A percentile compares a stretch with the other conserved stretches of the same genome.
Conservation (phyloP, 2,797 vertebrate species). For the Macropodus opercularis region DNA sequence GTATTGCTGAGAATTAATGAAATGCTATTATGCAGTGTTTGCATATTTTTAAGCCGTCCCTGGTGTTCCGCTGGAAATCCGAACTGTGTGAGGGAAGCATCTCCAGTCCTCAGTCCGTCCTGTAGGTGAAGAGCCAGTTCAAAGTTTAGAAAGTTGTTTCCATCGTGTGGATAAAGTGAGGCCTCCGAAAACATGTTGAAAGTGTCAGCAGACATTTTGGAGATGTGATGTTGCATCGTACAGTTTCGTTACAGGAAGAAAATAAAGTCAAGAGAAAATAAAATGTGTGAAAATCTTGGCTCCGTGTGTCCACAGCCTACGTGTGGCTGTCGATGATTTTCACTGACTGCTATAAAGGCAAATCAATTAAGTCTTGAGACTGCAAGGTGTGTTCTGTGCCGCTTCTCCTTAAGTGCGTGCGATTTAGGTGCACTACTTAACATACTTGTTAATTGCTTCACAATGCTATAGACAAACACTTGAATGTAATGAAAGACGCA, state of each 20-base stretch:
- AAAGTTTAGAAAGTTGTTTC: slow-evolving; percentile 39
- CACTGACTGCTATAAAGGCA: slow-evolving; percentile 69
- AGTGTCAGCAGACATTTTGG: slow-evolving; percentile 19
- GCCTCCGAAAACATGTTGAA: slow-evolving; percentile 7
- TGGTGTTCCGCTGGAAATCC: slow-evolving; percentile 18
- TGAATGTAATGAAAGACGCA: slow-evolving; percentile 52
- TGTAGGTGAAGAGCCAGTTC: slow-evolving; percentile 36
- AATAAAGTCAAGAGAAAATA: slow-evolving; percentile 25
- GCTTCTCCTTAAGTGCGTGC: slow-evolving; percentile 44
- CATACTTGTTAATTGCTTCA: slow-evolving; percentile 66
- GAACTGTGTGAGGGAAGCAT: slow-evolving; percentile 22
- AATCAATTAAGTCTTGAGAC: slow-evolving; percentile 73
- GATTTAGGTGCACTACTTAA: slow-evolving; percentile 60
- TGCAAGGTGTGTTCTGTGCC: slow-evolving; percentile 56
- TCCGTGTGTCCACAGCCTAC: slow-evolving; percentile 61
- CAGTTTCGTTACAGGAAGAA: slow-evolving; percentile 39
- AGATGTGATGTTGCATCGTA: slow-evolving; percentile 12
- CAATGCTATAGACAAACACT: slow-evolving; percentile 59
- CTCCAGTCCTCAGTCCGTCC: neutral
- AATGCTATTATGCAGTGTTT: slow-evolving; percentile 28
- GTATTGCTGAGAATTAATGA: slow-evolving; percentile 26
- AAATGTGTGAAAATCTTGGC: slow-evolving; percentile 59
- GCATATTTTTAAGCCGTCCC: slow-evolving; percentile 20
- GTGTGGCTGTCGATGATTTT: slow-evolving; percentile 68
- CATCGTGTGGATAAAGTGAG: neutral